Percentiles rank a stretch among this genome's conserved stretches.
Evolutionary conservation across 2,113 vertebrate species (phyloP).

Genomic region (Felis catus): DNA sequence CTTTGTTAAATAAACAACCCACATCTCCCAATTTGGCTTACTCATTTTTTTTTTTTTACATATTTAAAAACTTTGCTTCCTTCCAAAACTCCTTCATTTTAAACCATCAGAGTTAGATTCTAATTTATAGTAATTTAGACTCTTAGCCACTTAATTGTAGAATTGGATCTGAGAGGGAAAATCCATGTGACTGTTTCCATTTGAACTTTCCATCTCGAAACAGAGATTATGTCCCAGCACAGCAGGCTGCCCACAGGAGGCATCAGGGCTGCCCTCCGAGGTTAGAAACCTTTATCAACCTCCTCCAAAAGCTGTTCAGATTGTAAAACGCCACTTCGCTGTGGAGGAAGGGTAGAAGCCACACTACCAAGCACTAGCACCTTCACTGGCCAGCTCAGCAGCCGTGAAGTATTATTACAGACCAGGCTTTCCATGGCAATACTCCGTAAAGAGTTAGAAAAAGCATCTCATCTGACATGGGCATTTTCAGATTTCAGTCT

Average conservation of each 20-base stretch:
- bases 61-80: background rate
- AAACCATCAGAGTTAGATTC: background rate
- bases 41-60: background rate
- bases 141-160: slow-evolving; percentile 19
- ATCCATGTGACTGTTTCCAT: background rate
- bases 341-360: background rate
- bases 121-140: background rate
- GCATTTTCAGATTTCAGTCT: slow-evolving; percentile 73
- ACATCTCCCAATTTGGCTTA: background rate
- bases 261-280: background rate
- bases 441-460: slow-evolving; percentile 71
- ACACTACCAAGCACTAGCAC: background rate
- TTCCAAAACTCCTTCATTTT: background rate
- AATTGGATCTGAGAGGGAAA: slow-evolving; percentile 37
- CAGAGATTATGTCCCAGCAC: background rate
- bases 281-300: background rate
- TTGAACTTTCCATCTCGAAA: background rate
- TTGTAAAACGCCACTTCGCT: background rate
- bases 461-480: slow-evolving; percentile 52
- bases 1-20: background rate
- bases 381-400: background rate
- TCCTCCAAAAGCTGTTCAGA: background rate
- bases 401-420: background rate
- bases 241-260: background rate
- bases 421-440: slow-evolving; percentile 41